Percentiles rank a stretch among this genome's conserved stretches.
Evolutionary conservation across 2,113 vertebrate genomes (phyloP).

Genomic region (Pampusana beccarii): DNA sequence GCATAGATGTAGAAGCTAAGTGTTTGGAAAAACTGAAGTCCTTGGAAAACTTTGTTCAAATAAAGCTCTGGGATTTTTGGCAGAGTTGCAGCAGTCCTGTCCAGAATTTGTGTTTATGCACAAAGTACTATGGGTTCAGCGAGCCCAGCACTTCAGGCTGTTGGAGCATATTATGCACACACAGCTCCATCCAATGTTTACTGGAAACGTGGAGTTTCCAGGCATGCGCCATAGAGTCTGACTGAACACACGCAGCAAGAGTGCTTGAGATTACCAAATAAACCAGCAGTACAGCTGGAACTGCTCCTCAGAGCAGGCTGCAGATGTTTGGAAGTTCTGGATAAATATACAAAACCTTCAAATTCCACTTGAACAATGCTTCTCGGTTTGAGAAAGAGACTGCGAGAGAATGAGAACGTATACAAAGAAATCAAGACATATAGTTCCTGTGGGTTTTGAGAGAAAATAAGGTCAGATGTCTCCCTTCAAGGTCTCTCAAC

Average conservation of each 20-base stretch:
- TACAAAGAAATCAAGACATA: neutral
- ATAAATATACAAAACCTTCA: neutral
- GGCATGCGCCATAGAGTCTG: neutral
- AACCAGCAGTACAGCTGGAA: neutral
- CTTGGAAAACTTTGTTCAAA: constrained; percentile 22
- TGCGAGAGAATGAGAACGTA: neutral
- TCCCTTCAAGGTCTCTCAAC: neutral
- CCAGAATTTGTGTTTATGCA: constrained; percentile 42
- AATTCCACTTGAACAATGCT: neutral
- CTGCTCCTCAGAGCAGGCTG: neutral
- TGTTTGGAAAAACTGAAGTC: constrained; percentile 36
- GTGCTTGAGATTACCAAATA: neutral
- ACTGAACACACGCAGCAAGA: neutral
- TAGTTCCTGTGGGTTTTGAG: neutral
- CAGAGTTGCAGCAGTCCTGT: neutral
- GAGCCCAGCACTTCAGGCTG: neutral
- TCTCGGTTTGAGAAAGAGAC: neutral
- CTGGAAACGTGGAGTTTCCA: neutral
- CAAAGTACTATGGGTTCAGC: neutral
- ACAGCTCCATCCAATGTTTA: constrained; percentile 21
- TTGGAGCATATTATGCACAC: neutral
- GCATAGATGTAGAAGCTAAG: neutral
- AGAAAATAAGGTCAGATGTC: neutral
- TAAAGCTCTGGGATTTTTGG: neutral
- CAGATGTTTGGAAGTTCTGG: neutral